A percentile compares a stretch with the other conserved stretches of the same genome.
Conservation (phyloP, 1,140 invertebrate species). For the Mizuhopecten yessoensis region DNA sequence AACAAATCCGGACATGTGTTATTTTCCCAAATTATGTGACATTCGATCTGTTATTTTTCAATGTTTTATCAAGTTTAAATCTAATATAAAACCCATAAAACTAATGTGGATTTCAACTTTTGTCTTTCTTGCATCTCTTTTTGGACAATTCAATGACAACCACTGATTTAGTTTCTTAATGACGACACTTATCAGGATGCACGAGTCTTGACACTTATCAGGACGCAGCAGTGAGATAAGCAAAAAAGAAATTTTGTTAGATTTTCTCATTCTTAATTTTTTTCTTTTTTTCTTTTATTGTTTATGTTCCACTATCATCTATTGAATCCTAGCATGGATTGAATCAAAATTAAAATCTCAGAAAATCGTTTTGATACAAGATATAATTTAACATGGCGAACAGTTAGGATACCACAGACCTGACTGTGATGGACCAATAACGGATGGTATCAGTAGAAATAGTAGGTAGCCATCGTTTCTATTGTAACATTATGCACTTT, state of each 20-base stretch:
- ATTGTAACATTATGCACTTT: too few species aligned
- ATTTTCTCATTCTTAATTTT: background rate
- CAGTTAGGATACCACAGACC: too few species aligned
- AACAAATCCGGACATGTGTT: conserved; percentile 38
- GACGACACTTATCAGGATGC: background rate
- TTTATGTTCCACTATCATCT: background rate
- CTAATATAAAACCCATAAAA: background rate
- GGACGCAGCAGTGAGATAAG: background rate
- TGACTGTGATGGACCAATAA: too few species aligned
- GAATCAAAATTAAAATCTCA: conserved; percentile 25
- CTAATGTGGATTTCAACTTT: background rate
- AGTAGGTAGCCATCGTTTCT: too few species aligned
- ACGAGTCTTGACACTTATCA: too few species aligned
- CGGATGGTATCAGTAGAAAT: too few species aligned
- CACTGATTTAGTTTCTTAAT: background rate
- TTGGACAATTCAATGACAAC: background rate
- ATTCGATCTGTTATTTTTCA: conserved; percentile 25
- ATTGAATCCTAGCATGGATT: background rate
- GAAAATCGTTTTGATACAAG: background rate
- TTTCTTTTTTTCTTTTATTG: background rate
- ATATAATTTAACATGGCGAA: background rate
- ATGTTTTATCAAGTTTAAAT: conserved; percentile 20
- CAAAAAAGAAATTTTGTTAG: background rate
- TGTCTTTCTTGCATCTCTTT: background rate
- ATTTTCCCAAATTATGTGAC: conserved; percentile 15